Evolutionary conservation across 2,113 vertebrate species (phyloP), one percentile per base, ranked within the genome.

Genomic region (Gasterosteus nipponicus): DNA sequence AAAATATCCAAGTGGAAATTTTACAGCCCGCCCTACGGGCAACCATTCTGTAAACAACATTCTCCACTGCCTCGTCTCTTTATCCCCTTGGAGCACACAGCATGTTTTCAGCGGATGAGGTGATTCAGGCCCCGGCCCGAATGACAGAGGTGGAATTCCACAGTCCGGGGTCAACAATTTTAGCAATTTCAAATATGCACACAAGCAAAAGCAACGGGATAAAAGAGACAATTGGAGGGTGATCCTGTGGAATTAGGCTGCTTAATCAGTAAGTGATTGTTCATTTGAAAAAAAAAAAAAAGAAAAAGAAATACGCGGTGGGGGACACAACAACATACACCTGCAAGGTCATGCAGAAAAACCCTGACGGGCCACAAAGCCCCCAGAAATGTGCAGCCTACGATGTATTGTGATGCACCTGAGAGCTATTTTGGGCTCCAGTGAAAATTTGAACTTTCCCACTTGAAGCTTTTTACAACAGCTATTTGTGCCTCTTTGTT

Each of bases 181-280:
- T 71, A 93, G 90, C 81, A 86, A 95, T 94, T 92, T 89, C 86
- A 93, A 89, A 90, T 87, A 95, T 92, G 93, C 90, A 26, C 80
- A 78, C 83, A 66, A 74, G 47, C 62, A 71, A 91, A 91, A 92
- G 88, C 85, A 62, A 83, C 2, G 41, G 91, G 92, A 93, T 93
- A 76, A 93, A 42, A 83, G 15, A 64, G 86, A 95, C 93, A 95
- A 95, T 93, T 57, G 83, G 72, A 65, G 68, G 66, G 31, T 89
- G 87, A 93, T 87, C 92, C 93, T 15, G 15, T 75, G 75, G 89
- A 89, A 90, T 93, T 92, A 90, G 87, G 58, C 76, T 79, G 86
- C 84, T 86, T 89, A 84, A 91, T 92, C 80, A 74, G 86, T 91
- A 90, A 84, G 78, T 65, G 80, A 90, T 88, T 92, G 90, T 92